Conservation (phyloP, 2,888 invertebrate genomes). For the Mythimna pallens region DNA sequence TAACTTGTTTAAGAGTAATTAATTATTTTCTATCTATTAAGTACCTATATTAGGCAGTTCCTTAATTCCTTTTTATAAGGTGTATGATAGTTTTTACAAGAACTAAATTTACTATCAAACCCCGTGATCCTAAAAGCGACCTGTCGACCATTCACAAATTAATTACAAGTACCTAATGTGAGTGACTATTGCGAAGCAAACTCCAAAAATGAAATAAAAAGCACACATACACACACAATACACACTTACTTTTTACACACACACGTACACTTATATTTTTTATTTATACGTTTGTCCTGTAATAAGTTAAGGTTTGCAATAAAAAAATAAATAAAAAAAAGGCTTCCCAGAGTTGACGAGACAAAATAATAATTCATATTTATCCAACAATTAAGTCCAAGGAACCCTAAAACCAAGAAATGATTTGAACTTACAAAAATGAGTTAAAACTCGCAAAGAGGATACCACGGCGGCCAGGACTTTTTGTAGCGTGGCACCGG, state of each 20-base stretch:
- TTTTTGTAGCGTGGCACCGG: slow-evolving; percentile 62
- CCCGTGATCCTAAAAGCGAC: no score
- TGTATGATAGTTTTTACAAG: no score
- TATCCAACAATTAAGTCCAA: slow-evolving; percentile 31
- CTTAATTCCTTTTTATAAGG: background rate
- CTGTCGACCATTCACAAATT: no score
- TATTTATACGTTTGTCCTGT: no score
- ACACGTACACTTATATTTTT: no score
- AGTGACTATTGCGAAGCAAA: background rate
- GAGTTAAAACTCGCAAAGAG: slow-evolving; percentile 69
- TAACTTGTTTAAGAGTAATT: background rate
- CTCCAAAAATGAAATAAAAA: background rate
- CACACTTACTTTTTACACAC: no score
- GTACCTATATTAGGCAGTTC: background rate
- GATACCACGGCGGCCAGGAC: slow-evolving; percentile 61
- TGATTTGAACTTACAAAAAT: slow-evolving; percentile 76
- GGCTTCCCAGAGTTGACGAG: background rate
- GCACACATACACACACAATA: no score
- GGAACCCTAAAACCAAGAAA: slow-evolving; percentile 69
- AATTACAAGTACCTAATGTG: background rate
- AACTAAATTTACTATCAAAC: no score
- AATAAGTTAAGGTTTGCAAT: no score
- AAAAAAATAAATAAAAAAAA: background rate
- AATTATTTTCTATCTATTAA: background rate
- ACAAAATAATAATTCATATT: slow-evolving; percentile 22